phyloP scores from a whole-genome alignment of 2,888 invertebrate species.

The Anagyrus pseudococci region DNA sequence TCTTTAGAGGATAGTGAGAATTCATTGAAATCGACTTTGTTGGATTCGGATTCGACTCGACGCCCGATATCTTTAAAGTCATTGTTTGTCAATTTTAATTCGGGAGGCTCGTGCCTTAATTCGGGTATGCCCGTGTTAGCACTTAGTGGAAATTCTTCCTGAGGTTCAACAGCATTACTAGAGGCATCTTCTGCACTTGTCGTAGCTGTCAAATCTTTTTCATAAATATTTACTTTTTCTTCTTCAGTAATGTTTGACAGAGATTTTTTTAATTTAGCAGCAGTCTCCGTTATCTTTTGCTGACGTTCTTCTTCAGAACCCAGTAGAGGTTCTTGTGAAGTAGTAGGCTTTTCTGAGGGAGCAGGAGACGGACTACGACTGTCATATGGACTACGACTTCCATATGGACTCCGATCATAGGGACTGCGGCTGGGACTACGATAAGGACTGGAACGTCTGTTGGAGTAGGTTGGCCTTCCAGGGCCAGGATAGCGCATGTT shows the following conservation, averaged over 20 bases:
- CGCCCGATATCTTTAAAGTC: slow-evolving; percentile 55
- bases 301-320: slow-evolving; percentile 58
- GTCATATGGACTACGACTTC: background rate
- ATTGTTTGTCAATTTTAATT: slow-evolving; percentile 49
- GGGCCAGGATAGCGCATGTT: slow-evolving; percentile 40
- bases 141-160: slow-evolving; percentile 18
- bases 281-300: slow-evolving; percentile 55
- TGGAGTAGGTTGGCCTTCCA: slow-evolving; percentile 37
- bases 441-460: slow-evolving; percentile 24
- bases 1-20: slow-evolving; percentile 28
- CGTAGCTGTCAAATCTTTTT: slow-evolving; percentile 42
- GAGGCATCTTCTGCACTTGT: slow-evolving; percentile 25
- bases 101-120: slow-evolving; percentile 50
- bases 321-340: slow-evolving; percentile 45
- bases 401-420: no score
- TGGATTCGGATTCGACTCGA: slow-evolving; percentile 45
- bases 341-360: slow-evolving; percentile 24
- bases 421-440: slow-evolving; percentile 15
- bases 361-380: slow-evolving; percentile 1
- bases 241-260: slow-evolving; percentile 48
- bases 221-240: slow-evolving; percentile 50
- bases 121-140: slow-evolving; percentile 45
- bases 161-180: background rate
- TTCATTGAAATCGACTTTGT: slow-evolving; percentile 36
- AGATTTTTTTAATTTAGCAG: slow-evolving; percentile 54